These are phyloP conservation scores for Pristionchus arcanus DNA, from an alignment of 2,888 invertebrate species.

Conservation along the genomic window DNA sequence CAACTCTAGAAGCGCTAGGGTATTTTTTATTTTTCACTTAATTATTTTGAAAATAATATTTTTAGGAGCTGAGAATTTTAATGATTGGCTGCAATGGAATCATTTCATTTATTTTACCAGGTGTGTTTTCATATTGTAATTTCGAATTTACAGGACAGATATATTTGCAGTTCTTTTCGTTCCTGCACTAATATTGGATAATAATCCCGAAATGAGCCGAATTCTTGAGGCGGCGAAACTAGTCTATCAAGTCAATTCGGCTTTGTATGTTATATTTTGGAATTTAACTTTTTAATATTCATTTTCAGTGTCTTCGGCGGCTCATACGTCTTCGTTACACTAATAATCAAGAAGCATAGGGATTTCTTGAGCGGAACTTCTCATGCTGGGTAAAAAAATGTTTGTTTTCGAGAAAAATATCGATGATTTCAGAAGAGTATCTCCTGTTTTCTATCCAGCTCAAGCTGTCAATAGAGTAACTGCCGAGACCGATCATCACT, in stretches of 20 bases:
- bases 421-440: background rate
- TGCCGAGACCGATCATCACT: background rate
- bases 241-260: background rate
- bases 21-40: background rate
- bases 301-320: conserved; percentile 14
- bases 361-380: background rate
- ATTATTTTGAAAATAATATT: background rate
- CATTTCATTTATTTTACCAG: conserved; percentile 24
- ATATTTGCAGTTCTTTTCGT: conserved; percentile 7
- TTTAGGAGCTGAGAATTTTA: background rate
- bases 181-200: conserved; percentile 10
- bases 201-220: background rate
- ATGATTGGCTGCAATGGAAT: conserved; percentile 35
- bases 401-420: too few relatives aligned
- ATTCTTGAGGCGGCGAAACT: background rate
- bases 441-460: background rate
- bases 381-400: background rate
- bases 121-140: background rate
- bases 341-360: background rate
- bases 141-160: background rate
- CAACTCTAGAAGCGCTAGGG: background rate
- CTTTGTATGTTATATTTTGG: background rate
- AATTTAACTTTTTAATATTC: background rate
- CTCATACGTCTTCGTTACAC: conserved; percentile 4
- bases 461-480: background rate